Percentiles rank a stretch among this genome's conserved stretches.
These are phyloP conservation scores for Neosalanx taihuensis DNA, from an alignment of 2,797 vertebrate species.

Conservation along the genomic window DNA sequence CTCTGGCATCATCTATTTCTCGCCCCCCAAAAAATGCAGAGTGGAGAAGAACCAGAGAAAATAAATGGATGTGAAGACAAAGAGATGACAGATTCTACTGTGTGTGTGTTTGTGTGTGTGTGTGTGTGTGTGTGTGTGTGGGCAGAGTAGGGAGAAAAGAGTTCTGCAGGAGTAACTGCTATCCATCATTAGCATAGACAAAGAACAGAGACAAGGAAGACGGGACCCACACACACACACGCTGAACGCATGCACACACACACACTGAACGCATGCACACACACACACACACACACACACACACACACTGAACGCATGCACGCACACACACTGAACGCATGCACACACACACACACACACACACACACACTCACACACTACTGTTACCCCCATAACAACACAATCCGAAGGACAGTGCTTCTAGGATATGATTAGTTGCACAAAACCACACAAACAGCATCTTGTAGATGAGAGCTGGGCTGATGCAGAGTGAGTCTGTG, in stretches of 20 bases:
- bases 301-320: not conserved
- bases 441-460: not conserved
- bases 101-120: conserved; percentile 35
- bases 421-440: conserved; percentile 16
- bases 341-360: not conserved
- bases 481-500: conserved; percentile 43
- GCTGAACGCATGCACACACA: not conserved
- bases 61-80: conserved; percentile 69
- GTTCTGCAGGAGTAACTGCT: conserved; percentile 39
- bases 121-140: conserved; percentile 29
- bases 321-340: not conserved
- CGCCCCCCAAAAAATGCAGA: conserved; percentile 57
- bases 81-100: conserved; percentile 61
- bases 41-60: conserved; percentile 56
- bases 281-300: conserved; percentile 9
- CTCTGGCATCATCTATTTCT: conserved; percentile 41
- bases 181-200: conserved; percentile 65
- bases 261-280: not conserved
- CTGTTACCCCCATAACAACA: conserved; percentile 20
- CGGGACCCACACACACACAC: conserved; percentile 27
- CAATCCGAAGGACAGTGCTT: not conserved
- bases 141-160: conserved; percentile 9
- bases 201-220: conserved; percentile 47
- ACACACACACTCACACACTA: conserved; percentile 7
- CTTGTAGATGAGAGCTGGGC: conserved; percentile 14